These are phyloP conservation scores for Rhinophrynus dorsalis DNA, from an alignment of 2,797 vertebrate species.

Conservation along the genomic window DNA sequence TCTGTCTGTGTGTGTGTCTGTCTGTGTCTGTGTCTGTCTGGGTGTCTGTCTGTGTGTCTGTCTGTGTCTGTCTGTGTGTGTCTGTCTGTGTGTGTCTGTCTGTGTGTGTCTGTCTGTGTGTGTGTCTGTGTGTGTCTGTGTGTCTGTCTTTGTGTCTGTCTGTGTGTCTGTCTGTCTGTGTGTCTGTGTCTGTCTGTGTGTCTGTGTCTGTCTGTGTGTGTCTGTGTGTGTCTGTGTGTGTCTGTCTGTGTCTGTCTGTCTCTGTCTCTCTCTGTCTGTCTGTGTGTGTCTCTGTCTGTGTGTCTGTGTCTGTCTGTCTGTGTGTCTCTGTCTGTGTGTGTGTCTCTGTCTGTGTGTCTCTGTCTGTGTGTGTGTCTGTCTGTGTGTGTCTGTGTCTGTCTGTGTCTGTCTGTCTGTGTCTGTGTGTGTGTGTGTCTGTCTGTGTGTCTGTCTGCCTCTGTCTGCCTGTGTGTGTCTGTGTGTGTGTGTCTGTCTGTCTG, in stretches of 20 bases:
- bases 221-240: background rate
- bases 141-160: too few relatives aligned
- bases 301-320: background rate
- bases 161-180: background rate
- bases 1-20: background rate
- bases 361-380: background rate
- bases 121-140: background rate
- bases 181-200: background rate
- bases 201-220: accelerated
- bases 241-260: conserved; percentile 2
- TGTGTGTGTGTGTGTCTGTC: background rate
- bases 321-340: background rate
- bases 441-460: too few relatives aligned
- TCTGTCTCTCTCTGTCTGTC: conserved; percentile 17
- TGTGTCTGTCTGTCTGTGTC: background rate
- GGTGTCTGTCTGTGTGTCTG: too few relatives aligned
- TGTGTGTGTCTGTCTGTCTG: background rate
- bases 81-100: background rate
- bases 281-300: background rate
- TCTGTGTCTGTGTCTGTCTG: too few relatives aligned
- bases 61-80: too few relatives aligned
- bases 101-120: too few relatives aligned
- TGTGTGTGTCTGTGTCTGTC: background rate
- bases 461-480: too few relatives aligned
- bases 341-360: background rate